A percentile compares a stretch with the other conserved stretches of the same genome.
phyloP scores from a whole-genome alignment of 2,888 invertebrate genomes.

The Drosophila suboccidentalis region DNA sequence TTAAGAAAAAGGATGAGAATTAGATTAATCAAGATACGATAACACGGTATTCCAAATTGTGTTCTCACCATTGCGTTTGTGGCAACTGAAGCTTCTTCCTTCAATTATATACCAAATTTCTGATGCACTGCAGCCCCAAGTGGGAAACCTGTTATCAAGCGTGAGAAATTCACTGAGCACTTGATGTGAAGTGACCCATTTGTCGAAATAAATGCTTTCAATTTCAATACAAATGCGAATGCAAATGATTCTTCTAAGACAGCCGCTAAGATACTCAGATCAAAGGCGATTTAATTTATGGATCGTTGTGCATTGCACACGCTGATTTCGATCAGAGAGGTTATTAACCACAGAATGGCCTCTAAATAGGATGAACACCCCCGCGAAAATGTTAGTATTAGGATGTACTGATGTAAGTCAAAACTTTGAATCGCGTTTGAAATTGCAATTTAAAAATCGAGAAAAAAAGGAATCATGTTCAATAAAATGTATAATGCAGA shows the following conservation, averaged over 20 bases:
- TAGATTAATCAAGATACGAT: background rate
- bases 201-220: constrained; percentile 58
- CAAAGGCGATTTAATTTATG: constrained; percentile 66
- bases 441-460: too few relatives aligned
- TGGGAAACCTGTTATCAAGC: constrained; percentile 66
- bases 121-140: constrained; percentile 41
- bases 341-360: constrained; percentile 4
- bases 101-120: constrained; percentile 63
- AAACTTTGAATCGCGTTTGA: too few relatives aligned
- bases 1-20: background rate
- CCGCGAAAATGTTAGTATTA: constrained; percentile 27
- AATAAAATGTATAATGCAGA: too few relatives aligned
- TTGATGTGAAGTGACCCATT: constrained; percentile 64
- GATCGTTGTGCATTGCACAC: constrained; percentile 16
- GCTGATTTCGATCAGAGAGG: constrained; percentile 25
- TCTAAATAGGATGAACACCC: constrained; percentile 5
- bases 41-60: background rate
- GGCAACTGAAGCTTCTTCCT: constrained; percentile 30
- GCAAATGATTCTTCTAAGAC: constrained; percentile 48
- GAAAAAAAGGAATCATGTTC: too few relatives aligned
- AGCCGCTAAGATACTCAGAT: constrained; percentile 46
- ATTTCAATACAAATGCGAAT: constrained; percentile 55
- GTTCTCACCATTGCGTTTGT: constrained; percentile 63
- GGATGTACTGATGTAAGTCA: too few relatives aligned
- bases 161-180: constrained; percentile 64